phyloP scores from a whole-genome alignment of 2,797 vertebrate genomes.

The Cryptoprocta ferox region DNA sequence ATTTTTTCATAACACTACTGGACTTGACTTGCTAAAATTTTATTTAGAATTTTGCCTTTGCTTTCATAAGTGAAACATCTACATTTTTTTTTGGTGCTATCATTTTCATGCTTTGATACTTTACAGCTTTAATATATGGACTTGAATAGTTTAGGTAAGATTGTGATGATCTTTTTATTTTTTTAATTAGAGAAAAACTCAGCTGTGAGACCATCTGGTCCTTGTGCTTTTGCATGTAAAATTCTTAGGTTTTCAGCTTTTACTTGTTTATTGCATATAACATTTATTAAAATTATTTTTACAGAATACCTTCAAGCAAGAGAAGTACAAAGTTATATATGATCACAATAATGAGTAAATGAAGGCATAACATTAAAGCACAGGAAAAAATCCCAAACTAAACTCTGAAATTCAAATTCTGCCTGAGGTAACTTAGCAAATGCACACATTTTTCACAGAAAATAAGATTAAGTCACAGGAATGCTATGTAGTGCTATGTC shows the following conservation, averaged over 20 bases:
- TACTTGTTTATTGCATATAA: background rate
- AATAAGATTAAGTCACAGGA: constrained; percentile 26
- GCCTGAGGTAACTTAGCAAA: background rate
- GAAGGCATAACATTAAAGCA: background rate
- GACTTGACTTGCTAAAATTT: background rate
- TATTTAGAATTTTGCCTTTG: background rate
- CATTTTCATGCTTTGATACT: background rate
- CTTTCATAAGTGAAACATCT: background rate
- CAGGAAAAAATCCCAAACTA: background rate
- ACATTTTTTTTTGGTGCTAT: background rate
- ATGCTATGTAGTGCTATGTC: background rate
- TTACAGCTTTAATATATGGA: background rate
- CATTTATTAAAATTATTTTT: constrained; percentile 37
- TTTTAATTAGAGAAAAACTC: constrained; percentile 62
- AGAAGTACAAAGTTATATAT: background rate
- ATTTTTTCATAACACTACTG: background rate
- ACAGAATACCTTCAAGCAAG: constrained; percentile 22
- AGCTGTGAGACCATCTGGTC: constrained; percentile 42
- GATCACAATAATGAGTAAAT: background rate
- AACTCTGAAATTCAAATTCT: constrained; percentile 40
- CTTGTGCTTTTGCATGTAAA: constrained; percentile 23
- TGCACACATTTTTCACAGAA: background rate
- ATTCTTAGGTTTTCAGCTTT: constrained; percentile 45
- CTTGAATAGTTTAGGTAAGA: constrained; percentile 47
- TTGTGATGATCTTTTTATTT: background rate